Evolutionary conservation across 2,113 vertebrate genomes (phyloP), one percentile per base, ranked within the genome.

Genomic region (Oryzias melastigma): DNA sequence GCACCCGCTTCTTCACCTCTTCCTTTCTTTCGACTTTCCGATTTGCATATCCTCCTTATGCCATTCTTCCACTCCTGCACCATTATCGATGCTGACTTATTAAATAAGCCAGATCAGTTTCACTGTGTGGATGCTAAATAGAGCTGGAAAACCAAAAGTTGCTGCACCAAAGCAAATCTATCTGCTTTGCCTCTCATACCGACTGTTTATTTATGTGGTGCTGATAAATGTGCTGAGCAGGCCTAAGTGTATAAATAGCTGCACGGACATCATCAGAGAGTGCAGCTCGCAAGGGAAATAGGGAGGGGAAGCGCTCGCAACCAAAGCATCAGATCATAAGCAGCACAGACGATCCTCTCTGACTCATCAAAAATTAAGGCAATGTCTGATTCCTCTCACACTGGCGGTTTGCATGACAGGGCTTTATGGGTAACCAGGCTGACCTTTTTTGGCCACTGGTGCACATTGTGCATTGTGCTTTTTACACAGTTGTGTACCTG

Each of bases 181-280:
- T 55, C 42, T 56, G 40, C 51, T 19, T 71, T 51, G n/a, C 43
- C 71, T 78, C 58, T 69, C 65, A 70, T 84, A 82, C 62, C 58
- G 66, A 25, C 66, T 82, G 78, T 86, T 87, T 86, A 87, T 86
- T 89, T 85, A 86, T 86, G 82, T 62, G 68, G 18, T 58, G 18
- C 61, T 57, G 46, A 58, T 66, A 70, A 88, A 89, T 86, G 78
- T 90, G 83, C 81, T 90, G 87, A 88, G 84, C 68, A 18, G 47
- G 29, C 71, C 78, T 68, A 50, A 58, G 80, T 76, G 76, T 86
- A 88, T 84, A 87, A 89, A 91, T 86, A 88, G 87, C 68, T 40
- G 70, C 54, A 44, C 51, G 70, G 82, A 61, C 80, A 80, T 85
- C 74, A 78, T 85, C 71, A 74, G 81, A 81, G 77, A 51, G 71